phyloP scores from a whole-genome alignment of 2,113 vertebrate species.

The Anoura caudifer region DNA sequence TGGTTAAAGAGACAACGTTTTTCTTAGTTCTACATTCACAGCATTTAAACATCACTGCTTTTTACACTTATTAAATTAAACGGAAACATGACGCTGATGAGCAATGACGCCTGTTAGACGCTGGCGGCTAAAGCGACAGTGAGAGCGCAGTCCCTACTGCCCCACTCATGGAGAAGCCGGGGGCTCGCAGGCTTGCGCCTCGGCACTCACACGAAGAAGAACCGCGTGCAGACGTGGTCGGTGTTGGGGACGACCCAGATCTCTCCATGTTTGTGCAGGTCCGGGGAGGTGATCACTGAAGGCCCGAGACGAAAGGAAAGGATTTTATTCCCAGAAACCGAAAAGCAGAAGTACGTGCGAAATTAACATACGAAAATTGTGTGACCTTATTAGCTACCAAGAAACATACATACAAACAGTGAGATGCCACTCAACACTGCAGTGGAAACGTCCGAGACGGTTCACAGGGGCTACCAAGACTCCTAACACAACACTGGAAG shows the following conservation, averaged over 20 bases:
- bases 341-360: background rate
- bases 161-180: background rate
- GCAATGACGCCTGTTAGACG: background rate
- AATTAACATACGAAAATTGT: background rate
- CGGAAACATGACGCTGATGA: background rate
- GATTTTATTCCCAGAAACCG: background rate
- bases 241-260: slow-evolving; percentile 95
- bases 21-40: background rate
- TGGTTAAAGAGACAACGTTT: background rate
- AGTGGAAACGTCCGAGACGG: background rate
- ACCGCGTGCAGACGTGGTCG: slow-evolving; percentile 93
- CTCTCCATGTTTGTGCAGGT: slow-evolving; percentile 94
- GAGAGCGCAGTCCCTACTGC: background rate
- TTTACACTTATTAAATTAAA: background rate
- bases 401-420: background rate
- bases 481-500: background rate
- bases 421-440: background rate
- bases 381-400: background rate
- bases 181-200: background rate
- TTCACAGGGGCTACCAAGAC: background rate
- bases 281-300: slow-evolving; percentile 91
- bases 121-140: background rate
- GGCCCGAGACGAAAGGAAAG: background rate
- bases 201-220: slow-evolving; percentile 94
- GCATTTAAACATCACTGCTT: background rate